These are phyloP conservation scores for Engystomops pustulosus DNA, from an alignment of 2,113 vertebrate genomes.

Conservation along the genomic window DNA sequence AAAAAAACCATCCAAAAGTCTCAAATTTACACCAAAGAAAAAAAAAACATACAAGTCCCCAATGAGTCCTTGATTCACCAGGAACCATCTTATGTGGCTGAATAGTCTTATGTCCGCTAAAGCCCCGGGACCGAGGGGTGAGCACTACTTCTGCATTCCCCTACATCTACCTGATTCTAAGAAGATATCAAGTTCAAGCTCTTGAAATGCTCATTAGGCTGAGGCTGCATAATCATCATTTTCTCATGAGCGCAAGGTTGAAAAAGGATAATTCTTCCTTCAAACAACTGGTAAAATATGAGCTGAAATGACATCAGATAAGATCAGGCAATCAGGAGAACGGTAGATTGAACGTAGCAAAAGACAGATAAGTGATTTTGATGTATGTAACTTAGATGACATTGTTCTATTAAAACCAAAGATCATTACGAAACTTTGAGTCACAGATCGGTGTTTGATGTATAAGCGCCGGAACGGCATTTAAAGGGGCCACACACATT, in stretches of 20 bases:
- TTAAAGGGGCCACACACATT: too few species aligned
- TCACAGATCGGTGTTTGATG: not conserved
- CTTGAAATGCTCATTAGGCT: not conserved
- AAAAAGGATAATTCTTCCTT: slow-evolving; percentile 31
- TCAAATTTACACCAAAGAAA: too few species aligned
- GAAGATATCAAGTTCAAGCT: not conserved
- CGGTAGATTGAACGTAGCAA: slow-evolving; percentile 22
- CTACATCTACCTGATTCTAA: not conserved
- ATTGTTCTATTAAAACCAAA: slow-evolving; percentile 2
- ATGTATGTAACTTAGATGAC: slow-evolving; percentile 14
- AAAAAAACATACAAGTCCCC: too few species aligned
- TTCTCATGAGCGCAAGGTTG: slow-evolving; percentile 20
- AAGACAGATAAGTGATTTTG: slow-evolving; percentile 13
- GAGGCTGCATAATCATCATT: slow-evolving; percentile 30
- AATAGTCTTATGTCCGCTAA: too few species aligned
- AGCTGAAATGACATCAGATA: slow-evolving; percentile 41
- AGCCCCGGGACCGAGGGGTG: too few species aligned
- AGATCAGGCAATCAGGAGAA: slow-evolving; percentile 40
- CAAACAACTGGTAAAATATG: slow-evolving; percentile 28
- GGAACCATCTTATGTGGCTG: too few species aligned
- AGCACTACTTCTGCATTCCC: too few species aligned
- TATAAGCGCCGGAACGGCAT: too few species aligned
- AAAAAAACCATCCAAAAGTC: too few species aligned
- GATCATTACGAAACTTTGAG: slow-evolving; percentile 4
- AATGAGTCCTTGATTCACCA: too few species aligned